Conservation (phyloP, 2,797 vertebrate species). For the Cephalopachus bancanus region DNA sequence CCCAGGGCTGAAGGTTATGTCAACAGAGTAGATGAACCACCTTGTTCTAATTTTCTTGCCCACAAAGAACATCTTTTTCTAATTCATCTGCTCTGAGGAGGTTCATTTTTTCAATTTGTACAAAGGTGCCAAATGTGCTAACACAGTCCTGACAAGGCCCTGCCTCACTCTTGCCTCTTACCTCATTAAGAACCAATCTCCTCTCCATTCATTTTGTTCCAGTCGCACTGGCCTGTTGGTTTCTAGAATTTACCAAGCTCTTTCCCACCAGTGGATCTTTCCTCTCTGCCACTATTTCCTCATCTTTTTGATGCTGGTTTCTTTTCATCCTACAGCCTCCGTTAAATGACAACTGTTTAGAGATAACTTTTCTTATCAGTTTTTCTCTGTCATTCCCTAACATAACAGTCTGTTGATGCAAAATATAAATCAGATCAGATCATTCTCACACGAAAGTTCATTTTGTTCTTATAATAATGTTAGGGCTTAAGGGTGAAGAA, state of each 20-base stretch:
- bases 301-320: neutral
- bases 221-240: neutral
- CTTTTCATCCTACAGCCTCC: neutral
- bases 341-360: neutral
- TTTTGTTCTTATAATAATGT: neutral
- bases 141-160: neutral
- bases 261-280: constrained; percentile 15
- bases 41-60: constrained; percentile 42
- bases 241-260: neutral
- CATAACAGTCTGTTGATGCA: neutral
- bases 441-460: neutral
- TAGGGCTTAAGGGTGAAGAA: neutral
- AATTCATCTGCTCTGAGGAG: constrained; percentile 34
- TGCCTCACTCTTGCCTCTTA: neutral
- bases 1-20: neutral
- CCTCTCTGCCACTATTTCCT: neutral
- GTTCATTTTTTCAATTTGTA: constrained; percentile 29
- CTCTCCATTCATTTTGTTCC: neutral
- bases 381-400: neutral
- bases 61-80: neutral
- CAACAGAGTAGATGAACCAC: neutral
- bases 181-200: neutral
- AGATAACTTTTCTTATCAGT: neutral
- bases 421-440: neutral
- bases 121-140: constrained; percentile 9